Conservation (phyloP, 2,888 invertebrate species). For the Leucophora obtusa region DNA sequence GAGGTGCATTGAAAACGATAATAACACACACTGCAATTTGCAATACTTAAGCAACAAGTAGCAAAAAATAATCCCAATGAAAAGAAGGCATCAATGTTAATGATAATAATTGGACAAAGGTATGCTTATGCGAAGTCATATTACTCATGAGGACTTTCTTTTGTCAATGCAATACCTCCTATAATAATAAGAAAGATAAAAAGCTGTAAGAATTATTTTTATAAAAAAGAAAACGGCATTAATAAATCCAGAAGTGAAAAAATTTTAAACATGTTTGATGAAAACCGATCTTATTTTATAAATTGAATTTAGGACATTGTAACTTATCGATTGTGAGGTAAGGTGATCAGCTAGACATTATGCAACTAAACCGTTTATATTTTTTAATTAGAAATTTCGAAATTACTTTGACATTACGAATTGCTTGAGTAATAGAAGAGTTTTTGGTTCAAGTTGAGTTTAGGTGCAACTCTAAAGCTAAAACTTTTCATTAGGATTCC, state of each 20-base stretch:
- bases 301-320: too few species aligned
- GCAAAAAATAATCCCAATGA: constrained; percentile 1
- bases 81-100: constrained; percentile 19
- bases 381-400: neutral
- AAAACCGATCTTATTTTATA: too few species aligned
- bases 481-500: too few species aligned
- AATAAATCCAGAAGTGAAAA: neutral
- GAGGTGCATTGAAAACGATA: neutral
- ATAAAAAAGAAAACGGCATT: neutral
- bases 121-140: neutral
- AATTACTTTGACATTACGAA: too few species aligned
- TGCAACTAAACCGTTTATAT: too few species aligned
- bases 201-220: constrained; percentile 4
- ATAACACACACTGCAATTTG: constrained; percentile 3
- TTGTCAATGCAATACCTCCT: neutral
- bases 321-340: too few species aligned
- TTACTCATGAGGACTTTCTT: constrained; percentile 16
- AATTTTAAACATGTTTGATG: neutral
- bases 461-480: too few species aligned
- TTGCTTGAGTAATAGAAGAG: too few species aligned
- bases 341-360: too few species aligned
- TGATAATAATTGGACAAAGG: constrained; percentile 38
- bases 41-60: neutral
- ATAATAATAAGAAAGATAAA: neutral
- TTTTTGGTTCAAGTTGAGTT: too few species aligned